Evolutionary conservation across 1,140 invertebrate species (phyloP).

Genomic region (Sycophila sp.): DNA sequence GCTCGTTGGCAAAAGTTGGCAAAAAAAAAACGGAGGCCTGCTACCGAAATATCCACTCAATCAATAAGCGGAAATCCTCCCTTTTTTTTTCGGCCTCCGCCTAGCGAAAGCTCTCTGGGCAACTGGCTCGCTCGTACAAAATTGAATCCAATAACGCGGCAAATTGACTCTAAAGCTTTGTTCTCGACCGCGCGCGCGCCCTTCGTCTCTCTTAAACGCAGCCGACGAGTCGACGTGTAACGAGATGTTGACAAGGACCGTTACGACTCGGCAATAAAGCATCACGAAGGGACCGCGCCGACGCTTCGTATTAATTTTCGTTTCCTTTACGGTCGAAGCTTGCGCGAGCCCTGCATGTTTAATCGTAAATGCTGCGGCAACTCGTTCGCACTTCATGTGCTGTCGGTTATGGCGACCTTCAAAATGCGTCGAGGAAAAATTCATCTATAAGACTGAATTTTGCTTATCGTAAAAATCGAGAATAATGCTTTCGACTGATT

Average conservation of each 20-base stretch:
- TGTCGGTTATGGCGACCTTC: too few relatives aligned
- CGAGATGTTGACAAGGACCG: constrained; percentile 23
- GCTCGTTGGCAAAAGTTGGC: too few relatives aligned
- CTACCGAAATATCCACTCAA: neutral
- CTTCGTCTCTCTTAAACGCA: constrained; percentile 6
- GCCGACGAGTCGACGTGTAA: constrained; percentile 1
- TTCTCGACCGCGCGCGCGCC: neutral
- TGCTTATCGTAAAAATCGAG: too few relatives aligned
- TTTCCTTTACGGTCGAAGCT: constrained; percentile 12
- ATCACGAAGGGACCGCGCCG: neutral
- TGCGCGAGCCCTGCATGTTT: neutral
- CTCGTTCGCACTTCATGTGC: neutral
- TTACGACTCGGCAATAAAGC: constrained; percentile 30
- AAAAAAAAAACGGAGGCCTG: too few relatives aligned
- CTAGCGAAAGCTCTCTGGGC: neutral
- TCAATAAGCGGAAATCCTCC: neutral
- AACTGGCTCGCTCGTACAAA: neutral
- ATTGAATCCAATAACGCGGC: constrained; percentile 31
- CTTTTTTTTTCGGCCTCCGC: neutral
- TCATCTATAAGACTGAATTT: too few relatives aligned
- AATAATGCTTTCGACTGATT: too few relatives aligned
- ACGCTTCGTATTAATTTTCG: constrained; percentile 37
- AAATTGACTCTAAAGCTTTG: constrained; percentile 33
- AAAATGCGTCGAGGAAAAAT: too few relatives aligned
- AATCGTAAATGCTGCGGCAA: constrained; percentile 1